Evolutionary conservation across 35 echinoderm and acorn worm species (phyloP).

Genomic region (Chiridota heheva): DNA sequence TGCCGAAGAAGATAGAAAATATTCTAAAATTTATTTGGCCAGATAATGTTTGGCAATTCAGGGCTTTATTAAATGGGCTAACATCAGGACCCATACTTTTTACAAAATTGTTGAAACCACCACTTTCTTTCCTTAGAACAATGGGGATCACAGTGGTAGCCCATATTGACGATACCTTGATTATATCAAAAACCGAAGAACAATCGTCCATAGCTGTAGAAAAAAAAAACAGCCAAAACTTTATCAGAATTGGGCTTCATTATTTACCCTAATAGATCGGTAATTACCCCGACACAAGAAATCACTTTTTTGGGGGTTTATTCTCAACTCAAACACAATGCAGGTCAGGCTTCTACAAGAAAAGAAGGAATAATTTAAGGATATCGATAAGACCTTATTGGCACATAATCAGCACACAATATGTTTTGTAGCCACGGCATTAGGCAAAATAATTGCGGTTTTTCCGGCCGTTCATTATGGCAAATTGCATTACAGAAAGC

Average conservation of each 20-base stretch:
- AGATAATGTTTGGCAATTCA: slow-evolving; percentile 1
- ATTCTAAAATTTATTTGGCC: slow-evolving; percentile 9
- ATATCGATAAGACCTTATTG: not conserved
- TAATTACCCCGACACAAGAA: slow-evolving; percentile 2
- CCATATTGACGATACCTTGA: slow-evolving; percentile 26
- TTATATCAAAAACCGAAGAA: not conserved
- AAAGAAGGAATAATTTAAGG: slow-evolving; percentile 16
- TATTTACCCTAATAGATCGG: slow-evolving; percentile 29
- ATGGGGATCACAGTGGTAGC: not conserved
- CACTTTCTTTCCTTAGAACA: not conserved
- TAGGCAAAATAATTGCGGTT: slow-evolving; percentile 20
- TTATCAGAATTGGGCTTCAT: slow-evolving; percentile 13
- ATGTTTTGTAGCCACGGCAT: not conserved
- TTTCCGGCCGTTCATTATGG: slow-evolving; percentile 37
- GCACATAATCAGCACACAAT: not conserved
- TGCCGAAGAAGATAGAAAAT: not conserved
- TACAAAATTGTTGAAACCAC: slow-evolving; percentile 35
- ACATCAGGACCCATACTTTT: slow-evolving; percentile 7
- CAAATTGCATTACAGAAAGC: not conserved
- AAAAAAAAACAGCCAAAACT: not conserved
- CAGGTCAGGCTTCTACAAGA: not conserved
- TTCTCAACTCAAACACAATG: slow-evolving; percentile 18
- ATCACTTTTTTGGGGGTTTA: slow-evolving; percentile 38
- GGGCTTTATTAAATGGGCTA: slow-evolving; percentile 14
- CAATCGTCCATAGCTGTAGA: not conserved